Base-by-base conservation (phyloP, 1,140 invertebrate species). In the Trichomalopsis sarcophagae region DNA sequence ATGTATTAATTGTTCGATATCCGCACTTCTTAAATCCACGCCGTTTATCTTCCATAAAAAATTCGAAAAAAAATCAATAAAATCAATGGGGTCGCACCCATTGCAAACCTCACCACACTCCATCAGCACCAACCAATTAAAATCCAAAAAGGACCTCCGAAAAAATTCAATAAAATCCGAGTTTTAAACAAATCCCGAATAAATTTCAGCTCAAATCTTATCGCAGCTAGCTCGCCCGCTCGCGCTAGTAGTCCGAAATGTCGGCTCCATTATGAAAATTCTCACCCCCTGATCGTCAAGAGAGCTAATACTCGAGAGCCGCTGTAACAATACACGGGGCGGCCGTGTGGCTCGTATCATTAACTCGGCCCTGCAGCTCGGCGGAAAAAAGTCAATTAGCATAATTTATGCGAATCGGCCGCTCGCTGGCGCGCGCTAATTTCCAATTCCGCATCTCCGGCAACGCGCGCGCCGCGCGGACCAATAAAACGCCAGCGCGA, bases 371-470 rank as follows among this genome's bases (percentile, higher is more conserved):
- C 11, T 36, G 13, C 68, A 71, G 23, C 68, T 17, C 13, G 11
- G 1, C n/a, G 4, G 55, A 55, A 77, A 77, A 55, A 71, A 21
- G 44, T 82, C 44, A 33, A 86, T 79, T 79, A 73, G 68, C 74
- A 79, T 78, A 79, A 78, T 80, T 86, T 44, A 79, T 82, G 44
- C 40, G 40, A 75, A 68, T 84, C 17, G 77, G 69, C 62, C 30
- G n/a, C 30, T 14, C 50, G 50, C 5, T 68, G 2, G 75, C 80
- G 50, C 5, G 75, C 5, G 75, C 80, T 86, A 86, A 86, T 82
- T 79, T 80, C 44, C 74, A 85, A 77, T 81, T 81, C 71, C 50
- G 50, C 47, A 23, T 81, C 27, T 81, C 30, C 33, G 55, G 33
- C 33, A 36, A 36, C 33, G 33, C 33, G 33, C 33, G 5, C 27